phyloP scores from a whole-genome alignment of 2,888 invertebrate genomes.

The Dendrolimus pini region DNA sequence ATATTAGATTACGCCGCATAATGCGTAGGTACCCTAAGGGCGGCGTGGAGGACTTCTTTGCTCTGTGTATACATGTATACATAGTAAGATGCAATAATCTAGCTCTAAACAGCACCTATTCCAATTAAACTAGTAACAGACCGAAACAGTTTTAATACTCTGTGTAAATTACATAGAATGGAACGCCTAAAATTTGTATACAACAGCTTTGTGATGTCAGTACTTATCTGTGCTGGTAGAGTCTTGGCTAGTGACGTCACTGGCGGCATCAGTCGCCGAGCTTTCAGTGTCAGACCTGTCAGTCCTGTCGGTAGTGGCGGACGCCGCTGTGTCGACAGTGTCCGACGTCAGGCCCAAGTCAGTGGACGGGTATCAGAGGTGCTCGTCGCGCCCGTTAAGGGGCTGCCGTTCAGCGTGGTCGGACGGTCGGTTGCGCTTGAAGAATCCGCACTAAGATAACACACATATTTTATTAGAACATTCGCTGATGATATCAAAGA shows the following conservation, averaged over 20 bases:
- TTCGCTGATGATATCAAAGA: no score
- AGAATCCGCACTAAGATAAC: constrained; percentile 88
- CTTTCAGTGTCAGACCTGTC: constrained; percentile 30
- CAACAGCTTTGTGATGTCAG: constrained; percentile 27
- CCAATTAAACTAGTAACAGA: no score
- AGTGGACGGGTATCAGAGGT: constrained; percentile 77
- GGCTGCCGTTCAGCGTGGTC: constrained; percentile 91
- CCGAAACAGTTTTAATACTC: no score
- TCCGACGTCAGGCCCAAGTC: constrained; percentile 44
- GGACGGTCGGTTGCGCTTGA: constrained; percentile 91
- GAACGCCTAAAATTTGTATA: no score
- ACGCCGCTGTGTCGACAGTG: constrained; percentile 31
- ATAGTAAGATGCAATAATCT: no score
- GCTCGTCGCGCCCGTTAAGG: constrained; percentile 87
- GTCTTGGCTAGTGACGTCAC: constrained; percentile 66
- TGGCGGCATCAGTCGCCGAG: constrained; percentile 60
- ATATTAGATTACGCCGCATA: constrained; percentile 1
- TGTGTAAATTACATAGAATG: no score
- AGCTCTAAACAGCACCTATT: no score
- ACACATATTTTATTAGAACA: background rate
- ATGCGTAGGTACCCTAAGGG: background rate
- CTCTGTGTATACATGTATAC: no score
- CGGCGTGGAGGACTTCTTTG: no score
- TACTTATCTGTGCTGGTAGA: constrained; percentile 62
- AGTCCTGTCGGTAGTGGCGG: constrained; percentile 22